Evolutionary conservation across 1,140 invertebrate species (phyloP).

Genomic region (Trichogramma pretiosum): DNA sequence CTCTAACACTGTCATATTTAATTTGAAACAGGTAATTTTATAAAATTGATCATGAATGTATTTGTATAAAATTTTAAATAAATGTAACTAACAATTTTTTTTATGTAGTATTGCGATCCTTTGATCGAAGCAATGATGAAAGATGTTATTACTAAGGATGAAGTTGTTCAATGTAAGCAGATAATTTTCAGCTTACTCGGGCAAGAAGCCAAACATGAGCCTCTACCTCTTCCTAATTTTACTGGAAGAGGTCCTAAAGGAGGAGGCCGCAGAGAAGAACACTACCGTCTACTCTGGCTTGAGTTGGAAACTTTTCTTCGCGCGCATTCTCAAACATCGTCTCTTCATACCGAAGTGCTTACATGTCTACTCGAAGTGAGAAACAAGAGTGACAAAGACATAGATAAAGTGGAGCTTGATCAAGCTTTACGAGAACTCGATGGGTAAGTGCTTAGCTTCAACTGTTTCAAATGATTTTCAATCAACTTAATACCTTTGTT

Average conservation of each 20-base stretch:
- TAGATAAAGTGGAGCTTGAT: conserved; percentile 53
- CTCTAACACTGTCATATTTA: conserved; percentile 82
- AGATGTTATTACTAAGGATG: conserved; percentile 73
- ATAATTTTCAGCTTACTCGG: conserved; percentile 74
- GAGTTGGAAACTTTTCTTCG: conserved; percentile 80
- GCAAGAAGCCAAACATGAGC: conserved; percentile 76
- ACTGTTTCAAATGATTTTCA: not conserved
- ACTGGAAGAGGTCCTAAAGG: conserved; percentile 52
- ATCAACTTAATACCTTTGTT: conserved; percentile 3
- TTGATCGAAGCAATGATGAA: conserved; percentile 71
- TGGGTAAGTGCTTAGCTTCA: conserved; percentile 36
- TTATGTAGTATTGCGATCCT: conserved; percentile 3
- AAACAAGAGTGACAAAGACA: conserved; percentile 50
- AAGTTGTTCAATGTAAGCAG: conserved; percentile 81
- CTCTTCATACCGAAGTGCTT: conserved; percentile 68
- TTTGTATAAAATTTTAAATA: conserved; percentile 5
- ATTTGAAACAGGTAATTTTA: conserved; percentile 61
- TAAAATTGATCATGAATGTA: conserved; percentile 16
- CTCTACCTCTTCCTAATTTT: conserved; percentile 58
- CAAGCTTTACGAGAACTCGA: conserved; percentile 52
- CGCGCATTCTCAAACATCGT: conserved; percentile 56
- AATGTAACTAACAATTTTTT: not conserved
- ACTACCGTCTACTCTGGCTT: conserved; percentile 81
- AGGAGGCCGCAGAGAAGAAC: conserved; percentile 66
- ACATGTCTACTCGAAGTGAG: conserved; percentile 77